Base-by-base conservation (phyloP, 2,888 invertebrate genomes). In the Agonopterix alstromeriana region DNA sequence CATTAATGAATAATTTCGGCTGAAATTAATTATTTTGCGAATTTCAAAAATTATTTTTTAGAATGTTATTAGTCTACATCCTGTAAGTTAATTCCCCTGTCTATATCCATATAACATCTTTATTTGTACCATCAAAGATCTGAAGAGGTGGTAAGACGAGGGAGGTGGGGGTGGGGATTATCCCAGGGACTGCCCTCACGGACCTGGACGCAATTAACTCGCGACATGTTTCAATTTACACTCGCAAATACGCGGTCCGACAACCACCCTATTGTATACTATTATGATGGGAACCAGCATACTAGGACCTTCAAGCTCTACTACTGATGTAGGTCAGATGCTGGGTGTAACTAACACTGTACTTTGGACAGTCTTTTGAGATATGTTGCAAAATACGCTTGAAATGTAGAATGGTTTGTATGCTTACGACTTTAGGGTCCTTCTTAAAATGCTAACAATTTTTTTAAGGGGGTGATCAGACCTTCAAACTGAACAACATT, bases 191-290 rank as follows among this genome's bases (percentile, higher is more conserved):
- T 60, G 63, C 63, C 66, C 69, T 70, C 59, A 56, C 65, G 70
- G 71, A 68, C 68, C 72, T 78, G 46, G 45, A 80, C 78, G 78
- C 84, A 84, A 82, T 82, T 82, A 83, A 81, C 82, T 79, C 73
- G 67, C 77, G 77, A 83, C 83, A 83, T 82, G 82, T 82, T 82
- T 84, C 85, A 86, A 86, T 86, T 85, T 86, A 84, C 81, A 83
- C 81, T 82, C 78, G 77, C 84, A 79, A 83, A 84, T 81, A 80
- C 77, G 66, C 65, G 54, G 27, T 52, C 66, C 61, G 59, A 69
- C 71, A 69, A 68, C 67, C 65, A 56, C 62, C 58, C 67, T 53
- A 66, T 68, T 72, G 63, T 71, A 44, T 36, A 10, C 27, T 38
- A n/a, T 38, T 38, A 38, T 38, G 38, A 27, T 27, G 27, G 27